These are phyloP conservation scores for Tethea ocularis DNA, from an alignment of 2,888 invertebrate species.

Conservation along the genomic window DNA sequence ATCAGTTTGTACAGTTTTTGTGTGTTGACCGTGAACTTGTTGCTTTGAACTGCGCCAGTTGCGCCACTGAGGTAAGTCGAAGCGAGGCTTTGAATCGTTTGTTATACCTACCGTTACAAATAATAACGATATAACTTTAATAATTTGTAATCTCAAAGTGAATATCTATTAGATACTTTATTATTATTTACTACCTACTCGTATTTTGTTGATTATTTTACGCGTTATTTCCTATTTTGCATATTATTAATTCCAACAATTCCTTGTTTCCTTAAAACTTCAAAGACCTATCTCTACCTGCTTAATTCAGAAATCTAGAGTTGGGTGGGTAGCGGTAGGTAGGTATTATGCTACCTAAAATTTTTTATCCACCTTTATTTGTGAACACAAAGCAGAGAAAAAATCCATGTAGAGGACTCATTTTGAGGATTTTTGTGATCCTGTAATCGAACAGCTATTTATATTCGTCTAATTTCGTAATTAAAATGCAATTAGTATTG, in stretches of 20 bases:
- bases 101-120: neutral
- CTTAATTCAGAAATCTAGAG: neutral
- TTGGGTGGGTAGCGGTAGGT: no score
- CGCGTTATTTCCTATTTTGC: neutral
- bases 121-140: neutral
- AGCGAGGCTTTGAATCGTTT: slow-evolving; percentile 12
- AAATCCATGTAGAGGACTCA: no score
- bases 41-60: slow-evolving; percentile 52
- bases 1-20: slow-evolving; percentile 52
- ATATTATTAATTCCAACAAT: neutral
- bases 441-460: no score
- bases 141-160: neutral
- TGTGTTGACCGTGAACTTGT: slow-evolving; percentile 67
- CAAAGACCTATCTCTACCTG: neutral
- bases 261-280: neutral
- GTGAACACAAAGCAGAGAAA: no score
- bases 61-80: slow-evolving; percentile 54
- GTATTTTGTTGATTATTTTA: neutral
- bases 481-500: no score
- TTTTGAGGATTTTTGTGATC: no score
- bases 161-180: no score
- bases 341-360: no score
- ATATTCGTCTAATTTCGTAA: no score
- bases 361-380: no score
- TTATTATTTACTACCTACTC: neutral